Percentiles rank a stretch among this genome's conserved stretches.
Evolutionary conservation across 2,797 vertebrate genomes (phyloP).

Genomic region (Eulemur rubriventer): DNA sequence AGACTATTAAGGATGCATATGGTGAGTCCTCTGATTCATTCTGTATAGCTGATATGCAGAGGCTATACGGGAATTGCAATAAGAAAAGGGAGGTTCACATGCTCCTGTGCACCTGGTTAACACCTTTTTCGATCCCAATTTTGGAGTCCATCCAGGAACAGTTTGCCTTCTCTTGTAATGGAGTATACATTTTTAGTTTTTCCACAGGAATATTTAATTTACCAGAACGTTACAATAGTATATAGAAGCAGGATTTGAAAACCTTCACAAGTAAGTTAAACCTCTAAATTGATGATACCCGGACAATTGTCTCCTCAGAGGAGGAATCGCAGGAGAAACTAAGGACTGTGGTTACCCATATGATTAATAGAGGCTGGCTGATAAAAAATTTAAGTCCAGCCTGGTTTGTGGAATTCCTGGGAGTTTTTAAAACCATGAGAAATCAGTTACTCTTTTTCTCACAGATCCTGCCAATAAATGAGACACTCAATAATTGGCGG

Average conservation of each 20-base stretch:
- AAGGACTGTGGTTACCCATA: background rate
- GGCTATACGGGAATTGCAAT: background rate
- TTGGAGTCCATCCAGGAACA: background rate
- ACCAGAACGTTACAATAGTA: background rate
- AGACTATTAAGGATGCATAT: background rate
- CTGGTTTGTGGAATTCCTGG: background rate
- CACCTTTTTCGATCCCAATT: background rate
- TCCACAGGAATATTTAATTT: background rate
- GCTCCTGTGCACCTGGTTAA: background rate
- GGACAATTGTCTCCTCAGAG: background rate
- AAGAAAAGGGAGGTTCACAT: no score
- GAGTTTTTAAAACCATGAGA: background rate
- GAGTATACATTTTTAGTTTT: background rate
- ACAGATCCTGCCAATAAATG: background rate
- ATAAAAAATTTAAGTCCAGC: background rate
- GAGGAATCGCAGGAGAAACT: background rate
- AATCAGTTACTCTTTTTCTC: background rate
- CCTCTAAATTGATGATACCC: background rate
- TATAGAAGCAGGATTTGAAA: background rate
- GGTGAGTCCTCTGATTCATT: background rate
- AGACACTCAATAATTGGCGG: background rate
- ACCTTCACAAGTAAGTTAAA: background rate
- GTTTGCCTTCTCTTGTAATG: background rate
- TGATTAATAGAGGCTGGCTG: background rate
- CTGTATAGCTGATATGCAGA: background rate